Percentiles rank a stretch among this genome's conserved stretches.
These are phyloP conservation scores for Threskiornis aethiopicus DNA, from an alignment of 2,797 vertebrate species.

Conservation along the genomic window DNA sequence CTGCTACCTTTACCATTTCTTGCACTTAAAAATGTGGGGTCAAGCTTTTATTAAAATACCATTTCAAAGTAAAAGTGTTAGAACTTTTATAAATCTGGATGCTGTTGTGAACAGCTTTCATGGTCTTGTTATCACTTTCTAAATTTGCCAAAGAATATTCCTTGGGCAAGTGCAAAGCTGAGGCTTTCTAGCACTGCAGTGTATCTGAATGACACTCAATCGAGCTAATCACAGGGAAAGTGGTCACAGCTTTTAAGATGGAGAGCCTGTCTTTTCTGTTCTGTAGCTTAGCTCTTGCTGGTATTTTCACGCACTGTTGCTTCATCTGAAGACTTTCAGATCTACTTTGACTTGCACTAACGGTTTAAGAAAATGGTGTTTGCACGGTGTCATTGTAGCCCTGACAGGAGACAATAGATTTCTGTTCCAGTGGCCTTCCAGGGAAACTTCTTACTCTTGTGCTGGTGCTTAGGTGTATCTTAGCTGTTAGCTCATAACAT, in stretches of 20 bases:
- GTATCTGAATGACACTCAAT: neutral
- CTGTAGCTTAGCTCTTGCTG: neutral
- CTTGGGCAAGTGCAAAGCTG: neutral
- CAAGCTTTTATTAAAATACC: neutral
- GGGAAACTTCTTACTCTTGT: neutral
- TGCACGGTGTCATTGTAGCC: neutral
- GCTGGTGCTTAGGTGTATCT: neutral
- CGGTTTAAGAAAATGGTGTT: neutral
- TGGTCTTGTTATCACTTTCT: neutral
- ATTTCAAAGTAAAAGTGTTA: neutral
- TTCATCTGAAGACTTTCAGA: neutral
- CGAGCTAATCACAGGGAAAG: neutral
- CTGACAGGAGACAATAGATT: neutral
- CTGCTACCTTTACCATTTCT: neutral
- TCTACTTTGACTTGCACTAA: neutral
- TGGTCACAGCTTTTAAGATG: neutral
- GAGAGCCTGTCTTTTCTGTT: neutral
- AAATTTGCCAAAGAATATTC: neutral
- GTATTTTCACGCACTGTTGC: neutral
- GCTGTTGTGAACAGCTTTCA: neutral
- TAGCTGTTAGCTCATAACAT: fast-evolving
- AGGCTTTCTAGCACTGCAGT: neutral
- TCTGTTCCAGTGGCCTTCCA: neutral
- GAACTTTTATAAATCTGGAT: neutral
- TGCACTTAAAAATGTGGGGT: neutral